phyloP scores from a whole-genome alignment of 2,888 invertebrate genomes.

The Camptogramma bilineatum region DNA sequence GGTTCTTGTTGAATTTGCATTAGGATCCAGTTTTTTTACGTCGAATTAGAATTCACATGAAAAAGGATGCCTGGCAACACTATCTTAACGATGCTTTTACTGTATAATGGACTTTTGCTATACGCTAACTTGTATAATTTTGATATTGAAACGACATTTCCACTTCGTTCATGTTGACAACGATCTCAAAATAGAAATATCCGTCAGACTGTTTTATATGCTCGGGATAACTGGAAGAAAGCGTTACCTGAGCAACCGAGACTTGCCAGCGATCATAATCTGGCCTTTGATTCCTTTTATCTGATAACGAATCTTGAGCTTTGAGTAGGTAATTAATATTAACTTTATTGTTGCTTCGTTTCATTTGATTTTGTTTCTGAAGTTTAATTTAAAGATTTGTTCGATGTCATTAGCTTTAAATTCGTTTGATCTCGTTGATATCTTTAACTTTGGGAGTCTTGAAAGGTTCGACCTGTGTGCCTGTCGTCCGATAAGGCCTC shows the following conservation, averaged over 20 bases:
- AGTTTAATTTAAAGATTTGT: conserved; percentile 7
- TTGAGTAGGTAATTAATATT: conserved; percentile 28
- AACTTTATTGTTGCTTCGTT: conserved; percentile 17
- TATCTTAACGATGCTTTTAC: conserved; percentile 20
- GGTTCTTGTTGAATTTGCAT: conserved; percentile 45
- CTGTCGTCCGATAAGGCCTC: conserved; percentile 2
- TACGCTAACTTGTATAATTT: conserved; percentile 3
- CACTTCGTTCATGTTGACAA: background rate
- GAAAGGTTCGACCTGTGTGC: background rate
- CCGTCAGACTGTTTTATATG: background rate
- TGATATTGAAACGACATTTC: background rate
- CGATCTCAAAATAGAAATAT: conserved; percentile 1
- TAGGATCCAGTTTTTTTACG: conserved; percentile 43
- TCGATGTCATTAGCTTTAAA: conserved; percentile 3
- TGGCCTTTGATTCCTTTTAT: conserved; percentile 19
- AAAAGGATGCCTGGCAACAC: conserved; percentile 31
- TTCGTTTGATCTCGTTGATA: conserved; percentile 9
- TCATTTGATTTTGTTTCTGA: conserved; percentile 15
- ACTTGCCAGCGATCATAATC: conserved; percentile 19
- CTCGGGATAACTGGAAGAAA: conserved; percentile 8
- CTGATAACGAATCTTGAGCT: conserved; percentile 21
- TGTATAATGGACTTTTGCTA: conserved; percentile 6
- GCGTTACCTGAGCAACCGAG: conserved; percentile 11
- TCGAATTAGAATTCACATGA: conserved; percentile 40
- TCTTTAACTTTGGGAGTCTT: background rate